Conservation (phyloP, 2,797 vertebrate genomes). For the Smutsia gigantea region DNA sequence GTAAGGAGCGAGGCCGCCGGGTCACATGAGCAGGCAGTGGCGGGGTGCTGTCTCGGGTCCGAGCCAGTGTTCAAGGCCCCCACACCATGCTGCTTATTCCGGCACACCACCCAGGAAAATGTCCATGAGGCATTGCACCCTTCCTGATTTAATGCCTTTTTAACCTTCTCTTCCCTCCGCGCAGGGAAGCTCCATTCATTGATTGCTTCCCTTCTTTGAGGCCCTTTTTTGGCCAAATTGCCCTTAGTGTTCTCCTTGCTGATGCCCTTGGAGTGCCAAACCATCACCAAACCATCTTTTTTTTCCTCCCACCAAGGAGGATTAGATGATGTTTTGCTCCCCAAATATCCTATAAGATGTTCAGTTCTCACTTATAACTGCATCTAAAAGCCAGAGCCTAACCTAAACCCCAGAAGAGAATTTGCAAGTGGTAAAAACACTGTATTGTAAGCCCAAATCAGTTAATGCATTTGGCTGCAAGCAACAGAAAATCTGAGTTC, state of each 20-base stretch:
- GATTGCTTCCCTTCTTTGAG: neutral
- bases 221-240: neutral
- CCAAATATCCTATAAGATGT: constrained; percentile 26
- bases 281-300: neutral
- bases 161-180: neutral
- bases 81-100: neutral
- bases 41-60: neutral
- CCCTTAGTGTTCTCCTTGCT: neutral
- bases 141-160: neutral
- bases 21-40: no score
- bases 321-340: neutral
- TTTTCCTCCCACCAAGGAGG: neutral
- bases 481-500: constrained; percentile 28
- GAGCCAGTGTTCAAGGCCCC: neutral
- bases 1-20: neutral
- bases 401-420: constrained; percentile 39
- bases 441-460: neutral
- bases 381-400: neutral
- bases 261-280: neutral
- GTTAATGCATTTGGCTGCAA: neutral
- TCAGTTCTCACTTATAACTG: neutral
- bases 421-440: neutral
- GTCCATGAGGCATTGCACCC: neutral
- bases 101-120: neutral
- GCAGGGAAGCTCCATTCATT: neutral